These are phyloP conservation scores for Trialeurodes vaporariorum DNA, from an alignment of 1,140 invertebrate genomes.

Conservation along the genomic window DNA sequence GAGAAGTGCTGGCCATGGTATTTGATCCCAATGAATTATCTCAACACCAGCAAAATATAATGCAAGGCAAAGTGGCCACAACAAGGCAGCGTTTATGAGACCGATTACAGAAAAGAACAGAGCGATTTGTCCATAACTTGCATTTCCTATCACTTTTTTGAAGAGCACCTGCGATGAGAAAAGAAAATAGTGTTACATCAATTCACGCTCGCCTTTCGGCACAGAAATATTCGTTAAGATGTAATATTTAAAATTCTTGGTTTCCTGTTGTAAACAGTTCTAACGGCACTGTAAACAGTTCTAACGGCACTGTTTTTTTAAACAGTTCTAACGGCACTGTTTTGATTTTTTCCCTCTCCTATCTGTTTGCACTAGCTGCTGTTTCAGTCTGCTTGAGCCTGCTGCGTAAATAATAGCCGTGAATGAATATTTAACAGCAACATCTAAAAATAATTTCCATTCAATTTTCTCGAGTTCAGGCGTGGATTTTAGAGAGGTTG, in stretches of 20 bases:
- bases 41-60: conserved; percentile 77
- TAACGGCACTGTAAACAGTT: too few species aligned
- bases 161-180: conserved; percentile 57
- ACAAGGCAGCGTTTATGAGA: conserved; percentile 62
- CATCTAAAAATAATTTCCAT: too few species aligned
- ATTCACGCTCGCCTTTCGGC: not conserved
- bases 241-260: not conserved
- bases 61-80: conserved; percentile 75
- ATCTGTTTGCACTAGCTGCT: too few species aligned
- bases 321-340: too few species aligned
- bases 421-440: too few species aligned
- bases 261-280: not conserved
- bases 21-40: conserved; percentile 56
- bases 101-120: conserved; percentile 79
- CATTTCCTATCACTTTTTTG: conserved; percentile 82
- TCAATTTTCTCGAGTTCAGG: too few species aligned
- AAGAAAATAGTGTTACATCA: conserved; percentile 3
- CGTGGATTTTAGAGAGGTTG: too few species aligned
- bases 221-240: not conserved
- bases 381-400: too few species aligned
- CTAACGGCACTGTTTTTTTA: too few species aligned
- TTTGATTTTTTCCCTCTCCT: too few species aligned
- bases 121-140: conserved; percentile 73
- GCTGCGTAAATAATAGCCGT: too few species aligned
- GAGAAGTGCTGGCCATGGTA: conserved; percentile 70